phyloP scores from a whole-genome alignment of 1,140 invertebrate species.

The Melipona quadrifasciata region DNA sequence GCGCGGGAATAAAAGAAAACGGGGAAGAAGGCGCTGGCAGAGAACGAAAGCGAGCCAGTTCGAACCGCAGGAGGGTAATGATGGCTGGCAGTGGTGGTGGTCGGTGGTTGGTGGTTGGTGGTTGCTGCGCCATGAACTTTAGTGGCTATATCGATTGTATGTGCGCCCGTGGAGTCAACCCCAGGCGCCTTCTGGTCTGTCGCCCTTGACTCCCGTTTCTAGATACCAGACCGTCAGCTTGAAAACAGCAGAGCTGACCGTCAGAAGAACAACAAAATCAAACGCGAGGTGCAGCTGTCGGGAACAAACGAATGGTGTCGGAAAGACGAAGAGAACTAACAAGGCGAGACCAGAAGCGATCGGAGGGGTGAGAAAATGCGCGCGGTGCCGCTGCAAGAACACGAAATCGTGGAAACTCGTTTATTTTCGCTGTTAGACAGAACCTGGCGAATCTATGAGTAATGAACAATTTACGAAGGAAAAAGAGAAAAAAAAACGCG shows the following conservation, averaged over 20 bases:
- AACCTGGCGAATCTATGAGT: not conserved
- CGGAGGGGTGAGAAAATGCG: not conserved
- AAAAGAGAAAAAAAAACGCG: not conserved
- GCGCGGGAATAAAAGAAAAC: not conserved
- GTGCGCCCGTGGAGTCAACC: conserved; percentile 66
- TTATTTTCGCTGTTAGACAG: conserved; percentile 15
- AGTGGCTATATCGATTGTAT: conserved; percentile 79
- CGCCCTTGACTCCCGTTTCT: conserved; percentile 76
- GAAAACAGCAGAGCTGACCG: conserved; percentile 21
- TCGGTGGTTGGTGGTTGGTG: conserved; percentile 34
- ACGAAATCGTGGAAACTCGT: conserved; percentile 57
- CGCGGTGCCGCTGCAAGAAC: not conserved
- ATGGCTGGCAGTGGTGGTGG: conserved; percentile 15
- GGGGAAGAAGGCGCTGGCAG: not conserved
- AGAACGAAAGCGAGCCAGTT: conserved; percentile 7
- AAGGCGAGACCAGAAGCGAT: not conserved
- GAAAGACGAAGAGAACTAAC: not conserved
- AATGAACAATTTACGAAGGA: not conserved
- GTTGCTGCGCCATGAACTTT: conserved; percentile 78
- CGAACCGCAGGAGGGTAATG: conserved; percentile 18
- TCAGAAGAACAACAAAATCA: conserved; percentile 7
- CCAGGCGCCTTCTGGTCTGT: conserved; percentile 76
- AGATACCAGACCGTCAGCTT: conserved; percentile 45
- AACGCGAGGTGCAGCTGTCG: not conserved
- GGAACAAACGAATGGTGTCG: not conserved